phyloP scores from a whole-genome alignment of 2,113 vertebrate genomes.

The Cyanoderma ruficeps region DNA sequence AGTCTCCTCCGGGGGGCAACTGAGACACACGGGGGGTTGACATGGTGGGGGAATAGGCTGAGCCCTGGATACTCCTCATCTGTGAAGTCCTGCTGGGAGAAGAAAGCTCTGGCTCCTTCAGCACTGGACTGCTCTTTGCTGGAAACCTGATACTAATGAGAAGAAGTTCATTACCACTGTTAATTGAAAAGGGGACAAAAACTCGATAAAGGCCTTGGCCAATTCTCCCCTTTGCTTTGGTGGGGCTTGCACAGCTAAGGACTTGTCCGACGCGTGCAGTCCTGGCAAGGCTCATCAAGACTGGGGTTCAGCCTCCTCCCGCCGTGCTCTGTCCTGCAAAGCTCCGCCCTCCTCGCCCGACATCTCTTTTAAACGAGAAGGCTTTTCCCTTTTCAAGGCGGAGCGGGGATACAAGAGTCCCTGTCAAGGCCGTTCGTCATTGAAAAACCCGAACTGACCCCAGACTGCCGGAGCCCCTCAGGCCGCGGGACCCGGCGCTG shows the following conservation, averaged over 20 bases:
- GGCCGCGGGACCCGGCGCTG: background rate
- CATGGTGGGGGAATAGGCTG: background rate
- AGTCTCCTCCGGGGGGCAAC: fast-evolving
- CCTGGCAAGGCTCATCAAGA: fast-evolving
- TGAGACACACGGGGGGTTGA: background rate
- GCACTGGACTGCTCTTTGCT: background rate
- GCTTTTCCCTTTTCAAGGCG: too few species aligned
- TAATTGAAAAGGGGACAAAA: background rate
- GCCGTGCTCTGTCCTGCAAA: fast-evolving
- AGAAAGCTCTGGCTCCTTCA: background rate
- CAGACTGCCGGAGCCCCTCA: fast-evolving
- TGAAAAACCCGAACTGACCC: fast-evolving
- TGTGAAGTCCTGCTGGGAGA: background rate
- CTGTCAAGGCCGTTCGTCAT: fast-evolving
- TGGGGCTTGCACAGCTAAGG: fast-evolving
- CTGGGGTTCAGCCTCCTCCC: fast-evolving
- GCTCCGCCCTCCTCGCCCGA: background rate
- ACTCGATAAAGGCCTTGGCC: background rate
- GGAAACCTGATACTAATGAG: background rate
- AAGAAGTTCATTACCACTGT: background rate
- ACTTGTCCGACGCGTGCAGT: fast-evolving
- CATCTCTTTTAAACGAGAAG: background rate
- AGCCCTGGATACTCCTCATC: background rate
- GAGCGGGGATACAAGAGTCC: fast-evolving
- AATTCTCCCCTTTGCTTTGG: background rate